Conservation (phyloP, 1,140 invertebrate genomes). For the Phortica variegata region DNA sequence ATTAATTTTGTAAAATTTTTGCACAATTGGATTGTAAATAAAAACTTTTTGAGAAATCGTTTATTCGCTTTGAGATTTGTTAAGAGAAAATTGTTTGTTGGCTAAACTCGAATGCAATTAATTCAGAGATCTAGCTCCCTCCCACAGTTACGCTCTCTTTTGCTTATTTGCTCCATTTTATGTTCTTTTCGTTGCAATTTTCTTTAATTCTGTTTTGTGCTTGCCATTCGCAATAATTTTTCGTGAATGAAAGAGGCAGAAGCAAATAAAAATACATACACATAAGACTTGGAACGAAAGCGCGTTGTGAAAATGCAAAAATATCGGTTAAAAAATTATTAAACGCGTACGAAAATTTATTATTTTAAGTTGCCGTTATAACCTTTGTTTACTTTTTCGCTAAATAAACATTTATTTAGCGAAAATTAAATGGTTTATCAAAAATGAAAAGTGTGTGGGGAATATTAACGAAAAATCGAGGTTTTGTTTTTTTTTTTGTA, state of each 20-base stretch:
- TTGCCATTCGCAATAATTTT: slow-evolving; percentile 50
- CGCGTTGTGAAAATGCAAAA: no score
- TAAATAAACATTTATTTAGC: no score
- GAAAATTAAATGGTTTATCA: no score
- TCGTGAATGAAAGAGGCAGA: slow-evolving; percentile 47
- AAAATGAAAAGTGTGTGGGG: no score
- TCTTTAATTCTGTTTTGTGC: slow-evolving; percentile 46
- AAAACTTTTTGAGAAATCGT: neutral
- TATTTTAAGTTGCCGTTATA: no score
- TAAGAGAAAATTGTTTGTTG: slow-evolving; percentile 8
- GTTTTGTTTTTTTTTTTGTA: no score
- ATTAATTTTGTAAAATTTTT: slow-evolving; percentile 28
- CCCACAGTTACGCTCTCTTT: neutral
- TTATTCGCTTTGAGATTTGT: neutral
- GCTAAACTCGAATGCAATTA: slow-evolving; percentile 22
- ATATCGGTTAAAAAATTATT: no score
- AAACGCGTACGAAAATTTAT: no score
- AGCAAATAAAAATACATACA: slow-evolving; percentile 30
- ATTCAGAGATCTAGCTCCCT: no score
- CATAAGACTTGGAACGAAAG: slow-evolving; percentile 32
- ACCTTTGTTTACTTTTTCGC: no score
- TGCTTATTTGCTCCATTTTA: neutral
- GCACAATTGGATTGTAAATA: slow-evolving; percentile 11
- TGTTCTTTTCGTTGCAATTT: slow-evolving; percentile 43
- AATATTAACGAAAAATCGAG: no score